phyloP scores from a whole-genome alignment of 2,888 invertebrate genomes.

The Globia sparganii region DNA sequence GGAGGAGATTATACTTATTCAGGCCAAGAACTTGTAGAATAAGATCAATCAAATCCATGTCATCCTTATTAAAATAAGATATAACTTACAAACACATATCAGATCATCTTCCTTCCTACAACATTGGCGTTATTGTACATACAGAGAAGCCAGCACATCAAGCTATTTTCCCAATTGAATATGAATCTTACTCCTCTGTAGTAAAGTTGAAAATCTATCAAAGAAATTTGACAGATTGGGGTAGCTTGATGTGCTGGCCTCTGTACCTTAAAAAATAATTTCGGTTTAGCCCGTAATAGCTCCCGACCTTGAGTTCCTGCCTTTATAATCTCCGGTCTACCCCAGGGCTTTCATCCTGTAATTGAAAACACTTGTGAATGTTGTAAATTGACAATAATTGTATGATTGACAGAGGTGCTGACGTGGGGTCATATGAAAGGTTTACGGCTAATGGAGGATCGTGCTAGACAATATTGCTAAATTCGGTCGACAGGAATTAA shows the following conservation, averaged over 20 bases:
- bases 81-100: not conserved
- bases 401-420: conserved; percentile 65
- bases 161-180: too few relatives aligned
- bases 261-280: too few relatives aligned
- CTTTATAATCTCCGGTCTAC: conserved; percentile 26
- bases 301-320: conserved; percentile 37
- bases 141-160: too few relatives aligned
- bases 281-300: conserved; percentile 18
- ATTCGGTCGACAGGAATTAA: conserved; percentile 5
- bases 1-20: not conserved
- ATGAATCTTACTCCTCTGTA: too few relatives aligned
- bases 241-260: too few relatives aligned
- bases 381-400: conserved; percentile 55
- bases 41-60: not conserved
- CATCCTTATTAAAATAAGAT: conserved; percentile 9
- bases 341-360: conserved; percentile 39
- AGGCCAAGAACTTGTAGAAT: not conserved
- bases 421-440: conserved; percentile 46
- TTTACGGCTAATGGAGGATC: conserved; percentile 42
- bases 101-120: conserved; percentile 1
- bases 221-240: too few relatives aligned
- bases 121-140: conserved; percentile 2
- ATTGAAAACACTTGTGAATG: conserved; percentile 58
- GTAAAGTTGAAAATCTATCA: too few relatives aligned
- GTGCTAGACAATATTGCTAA: conserved; percentile 27